Evolutionary conservation across 1,140 invertebrate genomes (phyloP), one percentile per base, ranked within the genome.

Genomic region (Neodiprion virginianus): DNA sequence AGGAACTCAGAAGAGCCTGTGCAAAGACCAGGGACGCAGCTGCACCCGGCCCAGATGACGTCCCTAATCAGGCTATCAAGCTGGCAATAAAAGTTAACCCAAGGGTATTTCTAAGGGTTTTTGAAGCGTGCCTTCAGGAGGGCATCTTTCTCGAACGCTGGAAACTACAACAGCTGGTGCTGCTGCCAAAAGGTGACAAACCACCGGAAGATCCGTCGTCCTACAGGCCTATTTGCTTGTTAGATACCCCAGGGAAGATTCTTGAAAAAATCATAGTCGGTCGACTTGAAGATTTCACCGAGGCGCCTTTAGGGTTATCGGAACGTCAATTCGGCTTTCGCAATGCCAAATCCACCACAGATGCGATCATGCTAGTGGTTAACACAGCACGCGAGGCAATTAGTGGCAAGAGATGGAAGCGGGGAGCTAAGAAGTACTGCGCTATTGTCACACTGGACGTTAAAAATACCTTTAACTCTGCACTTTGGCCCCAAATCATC

Each of bases 401-500:
- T 21, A 21, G 17, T 21, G 17, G 17, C 17, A 21, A 21, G 69
- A 49, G 69, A n/a, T 47, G 17, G 0, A 69, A 28, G 23, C 49
- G 9, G 10, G 23, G 47, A 0, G n/a, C 40, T 0, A 65, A 78
- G 7, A 83, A 81, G 23, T 85, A 88, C 61, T 79, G 79, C 0
- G 69, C 85, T n/a, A 79, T 74, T 0, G 76, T 87, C 0, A 76
- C 86, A 8, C 66, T 90, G 7, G 89, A 90, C 71, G 89, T 90
- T 10, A 81, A 82, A 7, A 88, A 88, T 0, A 88, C 89, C 0
- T 90, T 89, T 69, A 83, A 88, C 70, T 83, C 83, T 14, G 79
- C 82, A 0, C 85, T 85, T 82, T 89, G 86, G 87, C 83, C 85
- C 0, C 79, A 77, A 71, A 77, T 88, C 0, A 49, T 88, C 0